Base-by-base conservation (phyloP, 1,140 invertebrate species). In the Ips nitidus region DNA sequence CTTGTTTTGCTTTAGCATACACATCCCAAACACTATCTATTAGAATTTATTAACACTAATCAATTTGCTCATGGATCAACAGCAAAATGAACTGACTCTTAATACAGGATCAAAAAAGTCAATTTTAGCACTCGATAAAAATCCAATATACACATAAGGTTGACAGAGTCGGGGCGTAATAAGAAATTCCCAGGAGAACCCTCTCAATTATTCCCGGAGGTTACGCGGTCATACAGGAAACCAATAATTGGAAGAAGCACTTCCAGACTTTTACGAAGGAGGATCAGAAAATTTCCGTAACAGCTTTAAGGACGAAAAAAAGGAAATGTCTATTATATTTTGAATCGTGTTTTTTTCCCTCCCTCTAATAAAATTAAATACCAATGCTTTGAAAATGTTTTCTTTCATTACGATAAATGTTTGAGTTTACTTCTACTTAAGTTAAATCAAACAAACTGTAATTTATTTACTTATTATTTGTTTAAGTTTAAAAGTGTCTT, bases 171-270 rank as follows among this genome's bases (percentile, higher is more conserved):
- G 47, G 39, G 43, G 36, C 47, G 47, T 60, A 68, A 68, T 68
- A 59, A 68, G 57, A 53, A 60, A 68, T 68, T 68, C 66, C 37
- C 47, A 8, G 52, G 57, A 36, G 57, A 52, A 52, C 58, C 58
- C 57, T 42, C 66, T 41, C 58, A 68, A 68, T 68, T 68, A 68
- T 68, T 68, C 66, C 66, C 66, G 47, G 39, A 61, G 66, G 66
- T 68, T 68, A 68, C 60, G 50, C 43, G 55, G 47, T 65, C 61
- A 69, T 72, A 72, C 66, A 69, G 61, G 71, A 72, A 72, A 65
- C 57, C 64, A 64, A 69, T 72, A 72, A 72, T 69, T 65, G 71
- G 57, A 64, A 65, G 66, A 66, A 69, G 66, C 71, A 68, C 66
- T 68, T 60, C 47, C 55, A 64, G 61, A 52, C 66, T 68, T 43